Evolutionary conservation across 2,797 vertebrate species (phyloP).

Genomic region (Pangasius krempfi): DNA sequence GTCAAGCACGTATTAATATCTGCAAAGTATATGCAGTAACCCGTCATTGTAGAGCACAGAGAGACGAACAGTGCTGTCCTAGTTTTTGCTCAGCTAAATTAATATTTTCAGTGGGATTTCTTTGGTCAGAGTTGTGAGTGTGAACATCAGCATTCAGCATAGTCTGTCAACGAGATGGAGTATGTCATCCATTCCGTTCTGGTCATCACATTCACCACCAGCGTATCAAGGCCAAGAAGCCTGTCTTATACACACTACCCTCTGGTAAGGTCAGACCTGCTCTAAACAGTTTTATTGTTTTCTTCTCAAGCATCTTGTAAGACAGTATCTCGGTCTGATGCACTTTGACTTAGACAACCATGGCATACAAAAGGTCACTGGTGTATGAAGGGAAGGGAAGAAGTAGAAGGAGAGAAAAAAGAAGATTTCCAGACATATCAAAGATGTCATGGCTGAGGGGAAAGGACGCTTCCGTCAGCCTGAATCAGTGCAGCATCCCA

Average conservation of each 20-base stretch:
- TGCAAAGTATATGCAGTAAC: slow-evolving; percentile 22
- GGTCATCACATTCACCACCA: slow-evolving; percentile 7
- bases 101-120: slow-evolving; percentile 32
- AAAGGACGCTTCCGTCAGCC: slow-evolving; percentile 72
- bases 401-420: slow-evolving; percentile 44
- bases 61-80: not conserved
- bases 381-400: slow-evolving; percentile 55
- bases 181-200: not conserved
- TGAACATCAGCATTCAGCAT: slow-evolving; percentile 14
- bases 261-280: slow-evolving; percentile 34
- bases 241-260: slow-evolving; percentile 37
- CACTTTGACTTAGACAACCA: slow-evolving; percentile 56
- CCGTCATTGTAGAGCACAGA: not conserved
- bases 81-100: slow-evolving; percentile 19
- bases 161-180: slow-evolving; percentile 11
- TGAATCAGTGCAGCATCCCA: slow-evolving; percentile 68
- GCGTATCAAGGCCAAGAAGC: not conserved
- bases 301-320: slow-evolving; percentile 59
- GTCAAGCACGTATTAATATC: slow-evolving; percentile 22
- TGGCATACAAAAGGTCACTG: slow-evolving; percentile 64
- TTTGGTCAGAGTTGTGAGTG: slow-evolving; percentile 13
- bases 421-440: slow-evolving; percentile 68
- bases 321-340: slow-evolving; percentile 53
- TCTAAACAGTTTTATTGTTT: slow-evolving; percentile 60
- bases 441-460: slow-evolving; percentile 66